Evolutionary conservation across 2,888 invertebrate species (phyloP).

Genomic region (Bellardia pandia): DNA sequence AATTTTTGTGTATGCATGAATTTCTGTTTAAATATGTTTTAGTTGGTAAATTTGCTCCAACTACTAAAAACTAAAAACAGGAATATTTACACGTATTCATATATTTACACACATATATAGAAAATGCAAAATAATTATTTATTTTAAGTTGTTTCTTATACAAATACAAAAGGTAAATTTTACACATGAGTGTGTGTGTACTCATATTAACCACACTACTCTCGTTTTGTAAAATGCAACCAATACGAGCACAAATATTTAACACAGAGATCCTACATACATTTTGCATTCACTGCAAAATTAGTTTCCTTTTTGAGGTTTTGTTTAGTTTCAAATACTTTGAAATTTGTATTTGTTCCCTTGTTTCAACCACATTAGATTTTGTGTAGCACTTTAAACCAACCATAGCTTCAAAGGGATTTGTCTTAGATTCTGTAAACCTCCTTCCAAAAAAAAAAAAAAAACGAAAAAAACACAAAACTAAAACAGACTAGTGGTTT

Average conservation of each 20-base stretch:
- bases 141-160: constrained; percentile 50
- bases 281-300: constrained; percentile 39
- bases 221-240: constrained; percentile 20
- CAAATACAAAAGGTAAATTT: constrained; percentile 16
- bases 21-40: constrained; percentile 42
- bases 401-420: constrained; percentile 68
- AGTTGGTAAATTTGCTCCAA: constrained; percentile 2
- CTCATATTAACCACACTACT: constrained; percentile 24
- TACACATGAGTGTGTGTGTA: not conserved
- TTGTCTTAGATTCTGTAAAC: constrained; percentile 65
- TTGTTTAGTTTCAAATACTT: constrained; percentile 64
- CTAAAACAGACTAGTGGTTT: constrained; percentile 35
- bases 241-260: constrained; percentile 29
- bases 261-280: constrained; percentile 45
- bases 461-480: not conserved
- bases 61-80: not conserved
- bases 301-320: constrained; percentile 55
- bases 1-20: constrained; percentile 41
- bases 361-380: constrained; percentile 54
- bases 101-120: no score
- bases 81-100: no score
- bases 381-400: constrained; percentile 47
- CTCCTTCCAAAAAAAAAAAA: constrained; percentile 36
- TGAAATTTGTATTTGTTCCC: constrained; percentile 52
- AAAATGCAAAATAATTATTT: constrained; percentile 56